Evolutionary conservation across 2,888 invertebrate species (phyloP).

Genomic region (Agrypnus murinus): DNA sequence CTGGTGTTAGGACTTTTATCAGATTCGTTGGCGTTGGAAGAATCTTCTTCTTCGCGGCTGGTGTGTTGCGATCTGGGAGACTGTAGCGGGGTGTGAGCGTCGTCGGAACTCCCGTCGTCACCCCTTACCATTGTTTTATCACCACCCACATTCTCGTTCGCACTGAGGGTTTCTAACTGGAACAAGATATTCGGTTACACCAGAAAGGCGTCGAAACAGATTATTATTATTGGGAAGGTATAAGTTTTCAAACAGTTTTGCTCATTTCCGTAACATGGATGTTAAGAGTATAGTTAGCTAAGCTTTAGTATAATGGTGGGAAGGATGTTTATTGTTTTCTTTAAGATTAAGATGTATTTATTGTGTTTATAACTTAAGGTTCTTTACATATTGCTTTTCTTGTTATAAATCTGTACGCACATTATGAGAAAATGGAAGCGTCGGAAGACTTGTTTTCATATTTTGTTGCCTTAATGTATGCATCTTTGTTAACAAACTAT

Average conservation of each 20-base stretch:
- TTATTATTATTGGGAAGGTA: conserved; percentile 8
- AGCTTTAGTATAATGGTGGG: not conserved
- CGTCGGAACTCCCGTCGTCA: conserved; percentile 68
- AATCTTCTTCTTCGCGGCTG: conserved; percentile 79
- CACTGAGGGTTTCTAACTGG: conserved; percentile 64
- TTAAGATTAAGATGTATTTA: conserved; percentile 3
- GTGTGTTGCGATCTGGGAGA: conserved; percentile 76
- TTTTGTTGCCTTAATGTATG: too few species aligned
- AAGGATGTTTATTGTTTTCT: not conserved
- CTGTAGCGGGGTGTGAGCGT: conserved; percentile 68
- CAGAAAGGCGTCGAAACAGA: conserved; percentile 4
- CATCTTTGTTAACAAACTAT: too few species aligned
- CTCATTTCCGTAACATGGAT: conserved; percentile 12
- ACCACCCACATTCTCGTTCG: conserved; percentile 53
- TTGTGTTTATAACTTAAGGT: too few species aligned
- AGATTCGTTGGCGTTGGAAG: conserved; percentile 80
- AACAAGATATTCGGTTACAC: conserved; percentile 55
- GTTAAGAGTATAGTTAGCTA: conserved; percentile 4
- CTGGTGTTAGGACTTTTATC: conserved; percentile 83
- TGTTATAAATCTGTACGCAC: too few species aligned
- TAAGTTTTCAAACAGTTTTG: conserved; percentile 2
- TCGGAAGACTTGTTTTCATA: too few species aligned
- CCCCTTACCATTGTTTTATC: conserved; percentile 55
- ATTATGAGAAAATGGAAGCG: too few species aligned
- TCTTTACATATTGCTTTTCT: too few species aligned